These are phyloP conservation scores for Latheticus oryzae DNA, from an alignment of 2,888 invertebrate genomes.

Conservation along the genomic window DNA sequence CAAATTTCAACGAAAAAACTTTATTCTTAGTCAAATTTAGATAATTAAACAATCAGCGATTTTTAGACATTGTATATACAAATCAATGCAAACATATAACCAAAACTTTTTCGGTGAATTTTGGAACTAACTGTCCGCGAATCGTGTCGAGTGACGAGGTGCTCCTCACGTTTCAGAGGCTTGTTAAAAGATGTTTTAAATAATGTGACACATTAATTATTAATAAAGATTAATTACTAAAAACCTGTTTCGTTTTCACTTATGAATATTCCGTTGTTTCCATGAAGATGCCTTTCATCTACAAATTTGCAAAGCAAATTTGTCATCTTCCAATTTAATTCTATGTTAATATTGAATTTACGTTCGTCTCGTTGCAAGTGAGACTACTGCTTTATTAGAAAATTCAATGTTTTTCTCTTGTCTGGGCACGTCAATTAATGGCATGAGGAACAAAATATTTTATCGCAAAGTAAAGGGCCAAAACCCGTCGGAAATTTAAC, in stretches of 20 bases:
- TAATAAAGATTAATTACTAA: conserved; percentile 58
- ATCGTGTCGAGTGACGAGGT: conserved; percentile 13
- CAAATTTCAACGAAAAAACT: conserved; percentile 63
- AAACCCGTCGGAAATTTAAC: conserved; percentile 28
- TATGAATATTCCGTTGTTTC: conserved; percentile 35
- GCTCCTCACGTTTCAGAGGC: conserved; percentile 45
- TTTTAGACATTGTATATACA: conserved; percentile 51
- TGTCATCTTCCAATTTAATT: conserved; percentile 38
- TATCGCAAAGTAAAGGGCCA: conserved; percentile 26
- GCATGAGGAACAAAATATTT: conserved; percentile 25
- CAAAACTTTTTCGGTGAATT: conserved; percentile 61
- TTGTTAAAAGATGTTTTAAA: conserved; percentile 60
- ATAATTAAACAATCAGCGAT: conserved; percentile 36
- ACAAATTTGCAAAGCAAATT: conserved; percentile 41
- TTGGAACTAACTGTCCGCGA: conserved; percentile 55
- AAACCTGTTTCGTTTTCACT: conserved; percentile 29
- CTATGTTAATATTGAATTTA: conserved; percentile 40
- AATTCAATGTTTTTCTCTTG: conserved; percentile 23
- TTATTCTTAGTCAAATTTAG: conserved; percentile 37
- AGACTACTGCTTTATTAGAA: conserved; percentile 17
- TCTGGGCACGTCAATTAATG: conserved; percentile 13
- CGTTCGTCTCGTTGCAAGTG: conserved; percentile 24
- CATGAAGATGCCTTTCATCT: conserved; percentile 26
- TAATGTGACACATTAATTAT: conserved; percentile 63
- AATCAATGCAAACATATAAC: conserved; percentile 37